phyloP scores from a whole-genome alignment of 2,888 invertebrate species.

The Helleia helle region DNA sequence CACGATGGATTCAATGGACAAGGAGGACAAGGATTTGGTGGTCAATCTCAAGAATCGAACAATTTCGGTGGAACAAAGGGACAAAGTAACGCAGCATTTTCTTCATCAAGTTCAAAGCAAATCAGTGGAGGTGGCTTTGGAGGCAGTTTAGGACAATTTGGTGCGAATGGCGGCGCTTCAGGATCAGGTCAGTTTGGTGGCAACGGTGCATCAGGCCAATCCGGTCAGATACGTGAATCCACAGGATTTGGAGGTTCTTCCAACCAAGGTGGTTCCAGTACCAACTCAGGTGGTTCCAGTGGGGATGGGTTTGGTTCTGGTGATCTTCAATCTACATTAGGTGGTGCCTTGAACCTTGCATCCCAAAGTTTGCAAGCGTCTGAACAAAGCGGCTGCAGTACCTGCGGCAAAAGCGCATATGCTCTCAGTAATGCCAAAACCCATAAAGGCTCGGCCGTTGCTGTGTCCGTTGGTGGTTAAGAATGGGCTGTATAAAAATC shows the following conservation, averaged over 20 bases:
- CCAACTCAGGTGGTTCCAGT: constrained; percentile 8
- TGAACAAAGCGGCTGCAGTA: constrained; percentile 36
- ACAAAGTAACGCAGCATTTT: not conserved
- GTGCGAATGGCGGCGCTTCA: not conserved
- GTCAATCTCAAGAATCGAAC: not conserved
- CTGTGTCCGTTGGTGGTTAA: constrained; percentile 54
- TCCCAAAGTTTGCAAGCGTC: constrained; percentile 41
- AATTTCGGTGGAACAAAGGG: not conserved
- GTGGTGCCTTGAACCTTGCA: constrained; percentile 45
- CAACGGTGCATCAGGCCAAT: no score
- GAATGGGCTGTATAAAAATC: constrained; percentile 3
- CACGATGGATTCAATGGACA: not conserved
- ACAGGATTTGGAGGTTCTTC: no score
- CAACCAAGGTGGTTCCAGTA: not conserved
- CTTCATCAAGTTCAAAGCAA: not conserved
- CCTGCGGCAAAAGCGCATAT: constrained; percentile 49
- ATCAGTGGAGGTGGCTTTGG: not conserved
- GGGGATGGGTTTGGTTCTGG: not conserved
- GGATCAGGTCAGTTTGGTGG: not conserved
- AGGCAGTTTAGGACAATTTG: not conserved
- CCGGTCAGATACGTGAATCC: no score
- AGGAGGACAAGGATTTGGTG: not conserved
- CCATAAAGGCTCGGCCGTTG: constrained; percentile 46
- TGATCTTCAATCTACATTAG: constrained; percentile 32
- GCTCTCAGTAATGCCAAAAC: constrained; percentile 63